Evolutionary conservation across 2,113 vertebrate species (phyloP).

Genomic region (Zeus faber): DNA sequence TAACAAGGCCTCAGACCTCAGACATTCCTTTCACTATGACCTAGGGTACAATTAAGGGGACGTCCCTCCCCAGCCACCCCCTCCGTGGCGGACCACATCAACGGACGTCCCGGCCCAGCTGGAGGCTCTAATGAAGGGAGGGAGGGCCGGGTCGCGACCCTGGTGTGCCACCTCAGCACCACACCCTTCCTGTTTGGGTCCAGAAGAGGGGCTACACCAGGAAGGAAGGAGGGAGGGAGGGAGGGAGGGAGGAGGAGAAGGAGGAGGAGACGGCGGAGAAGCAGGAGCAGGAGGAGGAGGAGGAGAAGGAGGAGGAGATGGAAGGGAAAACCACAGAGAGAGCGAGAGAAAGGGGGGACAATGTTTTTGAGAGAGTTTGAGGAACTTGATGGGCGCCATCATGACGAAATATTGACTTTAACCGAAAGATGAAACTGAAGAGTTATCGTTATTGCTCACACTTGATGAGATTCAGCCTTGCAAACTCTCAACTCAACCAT

Average conservation of each 20-base stretch:
- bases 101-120: constrained; percentile 73
- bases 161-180: constrained; percentile 72
- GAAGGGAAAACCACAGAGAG: background rate
- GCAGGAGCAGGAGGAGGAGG: too few relatives aligned
- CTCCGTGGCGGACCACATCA: constrained; percentile 73
- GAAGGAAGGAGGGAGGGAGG: constrained; percentile 34
- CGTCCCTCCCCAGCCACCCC: constrained; percentile 75
- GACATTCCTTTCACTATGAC: constrained; percentile 76
- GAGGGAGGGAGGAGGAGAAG: constrained; percentile 16
- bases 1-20: constrained; percentile 78
- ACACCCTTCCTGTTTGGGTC: constrained; percentile 73
- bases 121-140: constrained; percentile 73
- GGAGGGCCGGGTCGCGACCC: constrained; percentile 73
- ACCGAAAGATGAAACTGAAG: too few relatives aligned
- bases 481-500: too few relatives aligned
- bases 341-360: background rate
- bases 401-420: too few relatives aligned
- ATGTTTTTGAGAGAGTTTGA: constrained; percentile 35
- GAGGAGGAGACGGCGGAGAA: background rate
- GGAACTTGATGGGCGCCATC: too few relatives aligned
- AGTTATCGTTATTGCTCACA: too few relatives aligned
- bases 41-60: constrained; percentile 78
- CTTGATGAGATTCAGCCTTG: too few relatives aligned
- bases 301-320: too few relatives aligned
- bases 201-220: constrained; percentile 22